A percentile compares a stretch with the other conserved stretches of the same genome.
Conservation (phyloP, 2,113 vertebrate species). For the Butastur rufipennis region DNA sequence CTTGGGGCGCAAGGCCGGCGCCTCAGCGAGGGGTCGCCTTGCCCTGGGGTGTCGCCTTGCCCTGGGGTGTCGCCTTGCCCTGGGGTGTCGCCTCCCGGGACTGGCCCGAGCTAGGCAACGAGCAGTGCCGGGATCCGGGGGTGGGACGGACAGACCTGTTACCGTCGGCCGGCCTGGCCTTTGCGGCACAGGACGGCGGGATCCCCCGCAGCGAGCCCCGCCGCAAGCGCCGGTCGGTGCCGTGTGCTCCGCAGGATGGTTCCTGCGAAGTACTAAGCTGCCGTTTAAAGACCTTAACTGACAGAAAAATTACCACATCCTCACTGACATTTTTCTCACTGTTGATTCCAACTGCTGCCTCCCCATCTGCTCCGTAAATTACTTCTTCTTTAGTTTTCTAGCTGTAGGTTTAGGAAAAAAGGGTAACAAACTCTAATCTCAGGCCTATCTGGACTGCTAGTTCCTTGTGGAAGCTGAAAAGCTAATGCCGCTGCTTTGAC, state of each 20-base stretch:
- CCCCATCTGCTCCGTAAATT: background rate
- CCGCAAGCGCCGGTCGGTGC: rapidly evolving
- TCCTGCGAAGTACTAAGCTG: background rate
- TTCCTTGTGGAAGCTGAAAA: background rate
- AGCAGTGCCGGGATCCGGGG: rapidly evolving
- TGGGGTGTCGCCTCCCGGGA: background rate
- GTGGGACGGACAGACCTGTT: rapidly evolving
- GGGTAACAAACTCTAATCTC: background rate
- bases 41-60: rapidly evolving
- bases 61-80: rapidly evolving
- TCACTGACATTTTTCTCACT: background rate
- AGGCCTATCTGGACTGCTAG: background rate
- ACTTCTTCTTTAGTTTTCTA: background rate
- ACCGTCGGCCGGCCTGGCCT: background rate
- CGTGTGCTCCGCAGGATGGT: background rate
- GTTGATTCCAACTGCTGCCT: background rate
- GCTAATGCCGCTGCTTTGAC: background rate
- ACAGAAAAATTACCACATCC: background rate
- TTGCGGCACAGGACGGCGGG: background rate
- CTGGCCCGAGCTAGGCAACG: rapidly evolving
- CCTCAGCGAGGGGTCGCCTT: rapidly evolving
- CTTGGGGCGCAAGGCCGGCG: background rate
- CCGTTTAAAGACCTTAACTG: background rate
- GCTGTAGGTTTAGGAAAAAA: background rate
- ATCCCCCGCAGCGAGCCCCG: rapidly evolving